Percentiles rank a stretch among this genome's conserved stretches.
Evolutionary conservation across 2,113 vertebrate species (phyloP).

Genomic region (Astur gentilis): DNA sequence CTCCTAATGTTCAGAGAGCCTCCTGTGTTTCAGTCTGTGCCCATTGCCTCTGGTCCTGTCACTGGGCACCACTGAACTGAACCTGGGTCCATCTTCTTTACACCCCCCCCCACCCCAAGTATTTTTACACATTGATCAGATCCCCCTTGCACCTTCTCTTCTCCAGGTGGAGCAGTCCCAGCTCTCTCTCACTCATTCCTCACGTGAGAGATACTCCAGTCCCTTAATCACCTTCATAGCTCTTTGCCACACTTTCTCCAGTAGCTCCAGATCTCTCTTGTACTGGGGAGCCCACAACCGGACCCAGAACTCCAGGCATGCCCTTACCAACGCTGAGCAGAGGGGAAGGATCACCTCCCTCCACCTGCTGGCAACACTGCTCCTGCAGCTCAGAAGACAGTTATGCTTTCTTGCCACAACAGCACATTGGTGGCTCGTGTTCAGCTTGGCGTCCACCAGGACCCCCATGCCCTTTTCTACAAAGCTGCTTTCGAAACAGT

Average conservation of each 20-base stretch:
- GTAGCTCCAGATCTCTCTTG: background rate
- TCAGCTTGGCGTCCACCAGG: background rate
- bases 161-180: background rate
- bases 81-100: background rate
- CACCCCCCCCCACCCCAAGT: background rate
- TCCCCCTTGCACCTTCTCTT: background rate
- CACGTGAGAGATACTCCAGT: background rate
- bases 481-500: background rate
- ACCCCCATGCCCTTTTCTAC: background rate
- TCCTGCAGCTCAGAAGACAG: background rate
- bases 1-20: background rate
- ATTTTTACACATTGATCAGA: background rate
- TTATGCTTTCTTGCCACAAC: background rate
- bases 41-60: background rate
- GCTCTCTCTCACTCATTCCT: background rate
- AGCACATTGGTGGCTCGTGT: background rate
- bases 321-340: background rate
- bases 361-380: background rate
- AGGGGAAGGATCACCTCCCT: background rate
- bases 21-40: background rate
- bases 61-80: background rate
- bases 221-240: background rate
- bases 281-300: background rate
- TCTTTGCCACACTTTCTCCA: background rate
- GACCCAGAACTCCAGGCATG: background rate